Base-by-base conservation (phyloP, 2,113 vertebrate genomes). In the Nothocercus nigrocapillus region DNA sequence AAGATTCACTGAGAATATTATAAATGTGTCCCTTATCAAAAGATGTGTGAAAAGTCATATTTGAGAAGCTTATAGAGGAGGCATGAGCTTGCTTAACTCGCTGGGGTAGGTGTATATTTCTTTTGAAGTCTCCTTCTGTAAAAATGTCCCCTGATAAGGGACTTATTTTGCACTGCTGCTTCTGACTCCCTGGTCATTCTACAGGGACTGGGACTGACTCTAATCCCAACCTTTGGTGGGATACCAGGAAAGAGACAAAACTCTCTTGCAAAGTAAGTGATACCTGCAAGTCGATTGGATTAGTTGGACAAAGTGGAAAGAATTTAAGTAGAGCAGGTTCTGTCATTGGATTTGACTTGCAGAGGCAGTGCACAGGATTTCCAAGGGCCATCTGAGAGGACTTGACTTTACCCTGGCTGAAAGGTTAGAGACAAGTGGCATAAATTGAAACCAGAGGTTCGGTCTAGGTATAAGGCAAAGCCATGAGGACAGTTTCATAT, bases 271-370 rank as follows among this genome's bases (percentile, higher is more conserved):
- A 30, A 67, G 22, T 2, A 16, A 61, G 11, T 10, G 22, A 25
- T 0, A 1, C 7, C 34, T 54, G 0, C 18, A 45, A 24, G 51
- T 34, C 25, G 20, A 2, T 56, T 76, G 30, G 16, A 75, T 56
- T 53, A 14, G 7, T 61, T 67, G 9, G 40, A 11, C 9, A 8
- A 58, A 58, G 54, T 18, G 17, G 54, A 11, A 64, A 19, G 30
- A 42, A 25, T 12, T 15, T 24, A 44, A 42, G 13, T 61, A 27
- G 27, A 61, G 25, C 51, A 45, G 32, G 30, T 68, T 45, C 51
- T 70, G 24, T 38, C 80, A 5, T 67, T 53, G 45, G 44, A 74
- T 30, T 32, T 40, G 2, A n/a, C 22, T 61, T 74, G 20, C 56
- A 62, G 32, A 63, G 63, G 3, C 21, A 54, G 40, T 53, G 27